These are phyloP conservation scores for Lasioglossum figueresi DNA, from an alignment of 2,888 invertebrate species.

Conservation along the genomic window DNA sequence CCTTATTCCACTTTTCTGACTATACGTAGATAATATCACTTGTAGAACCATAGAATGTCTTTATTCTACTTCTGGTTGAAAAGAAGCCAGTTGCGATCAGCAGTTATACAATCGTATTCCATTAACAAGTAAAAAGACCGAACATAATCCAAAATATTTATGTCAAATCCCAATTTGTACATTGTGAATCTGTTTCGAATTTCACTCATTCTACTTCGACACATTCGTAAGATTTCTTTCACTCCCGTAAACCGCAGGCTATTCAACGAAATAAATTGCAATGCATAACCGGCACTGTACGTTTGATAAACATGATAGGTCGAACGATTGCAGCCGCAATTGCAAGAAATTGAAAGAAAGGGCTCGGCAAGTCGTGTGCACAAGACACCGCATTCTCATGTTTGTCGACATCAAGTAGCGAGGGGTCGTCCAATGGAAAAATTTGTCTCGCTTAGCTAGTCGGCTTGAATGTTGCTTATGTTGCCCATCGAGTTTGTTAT, in stretches of 20 bases:
- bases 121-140: too few relatives aligned
- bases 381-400: conserved; percentile 3
- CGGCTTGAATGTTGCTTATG: neutral
- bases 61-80: neutral
- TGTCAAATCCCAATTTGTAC: neutral
- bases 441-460: conserved; percentile 48
- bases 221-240: neutral
- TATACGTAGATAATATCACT: neutral
- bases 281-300: neutral
- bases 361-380: conserved; percentile 13
- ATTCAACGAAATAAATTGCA: neutral
- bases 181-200: neutral
- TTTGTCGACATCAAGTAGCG: conserved; percentile 2
- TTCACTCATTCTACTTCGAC: neutral
- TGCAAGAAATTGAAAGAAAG: conserved; percentile 15
- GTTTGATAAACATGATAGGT: neutral
- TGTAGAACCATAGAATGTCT: too few relatives aligned
- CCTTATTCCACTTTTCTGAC: neutral
- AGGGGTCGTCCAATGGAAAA: conserved; percentile 14
- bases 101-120: neutral
- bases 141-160: neutral
- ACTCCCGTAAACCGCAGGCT: neutral
- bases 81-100: neutral
- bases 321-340: neutral
- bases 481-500: neutral